Base-by-base conservation (phyloP, 2,888 invertebrate species). In the Heliconius ethilla region DNA sequence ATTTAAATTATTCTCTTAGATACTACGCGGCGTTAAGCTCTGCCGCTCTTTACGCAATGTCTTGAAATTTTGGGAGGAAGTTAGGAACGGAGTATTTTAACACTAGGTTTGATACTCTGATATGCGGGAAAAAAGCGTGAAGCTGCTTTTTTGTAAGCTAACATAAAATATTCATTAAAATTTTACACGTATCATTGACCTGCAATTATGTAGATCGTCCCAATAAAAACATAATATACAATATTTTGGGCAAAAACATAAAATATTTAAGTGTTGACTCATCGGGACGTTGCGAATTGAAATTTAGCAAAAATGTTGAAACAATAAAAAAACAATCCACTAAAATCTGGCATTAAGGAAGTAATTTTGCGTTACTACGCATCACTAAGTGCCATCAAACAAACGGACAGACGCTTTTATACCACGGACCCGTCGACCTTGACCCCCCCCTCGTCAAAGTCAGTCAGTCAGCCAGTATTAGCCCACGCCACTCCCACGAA, bases 351-450 rank as follows among this genome's bases (percentile, higher is more conserved):
- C 22, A 59, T 72, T 37, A 59, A 72, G 59, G 59, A 72, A 72
- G 72, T 37, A 1, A 59, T 72, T 59, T 40, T 59, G 62, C 40
- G 11, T n/a, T 5, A 67, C 70, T 51, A 75, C 67, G 65, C 73
- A 29, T 69, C 59, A 55, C 37, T 37, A 76, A n/a, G 76, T 78
- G 78, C 73, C 78, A 75, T 72, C 72, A 73, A 72, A 77, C 59
- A 55, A 70, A 76, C 55, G 67, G 63, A 70, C 51, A 59, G 78
- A 77, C 62, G 63, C 67, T 75, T 72, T 74, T 70, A 67, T 75
- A 75, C 70, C 33, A 75, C 25, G 45, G 51, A 78, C 80, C 82
- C 78, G 82, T 76, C 79, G 81, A 76, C 82, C 82, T 80, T 85
- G 85, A 84, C 82, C 80, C 79, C 33, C 81, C 29, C 51, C 51